A percentile compares a stretch with the other conserved stretches of the same genome.
Evolutionary conservation across 2,113 vertebrate genomes (phyloP).

Genomic region (Elephas maximus): DNA sequence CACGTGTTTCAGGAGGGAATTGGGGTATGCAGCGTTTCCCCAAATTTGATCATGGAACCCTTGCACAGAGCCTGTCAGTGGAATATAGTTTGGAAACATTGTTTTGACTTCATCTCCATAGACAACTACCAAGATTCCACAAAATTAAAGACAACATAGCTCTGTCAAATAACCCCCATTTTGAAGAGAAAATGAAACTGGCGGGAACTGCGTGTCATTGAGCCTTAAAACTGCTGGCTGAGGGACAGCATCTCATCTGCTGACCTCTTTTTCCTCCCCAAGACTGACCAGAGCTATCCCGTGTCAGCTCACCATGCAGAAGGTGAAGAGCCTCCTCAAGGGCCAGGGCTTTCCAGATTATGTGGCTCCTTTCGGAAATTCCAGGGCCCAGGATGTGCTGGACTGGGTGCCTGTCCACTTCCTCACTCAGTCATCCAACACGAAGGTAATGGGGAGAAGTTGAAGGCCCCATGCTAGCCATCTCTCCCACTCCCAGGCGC

Average conservation of each 20-base stretch:
- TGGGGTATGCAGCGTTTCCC: neutral
- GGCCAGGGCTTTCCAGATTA: constrained; percentile 91
- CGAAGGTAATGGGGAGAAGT: constrained; percentile 79
- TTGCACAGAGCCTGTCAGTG: neutral
- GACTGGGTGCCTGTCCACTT: constrained; percentile 93
- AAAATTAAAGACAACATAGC: neutral
- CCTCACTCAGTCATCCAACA: neutral
- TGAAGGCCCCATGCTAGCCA: neutral
- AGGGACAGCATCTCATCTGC: neutral
- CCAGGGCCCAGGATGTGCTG: constrained; percentile 87
- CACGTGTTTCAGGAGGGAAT: neutral
- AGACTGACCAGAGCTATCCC: constrained; percentile 83
- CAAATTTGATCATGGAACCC: neutral
- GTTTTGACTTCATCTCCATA: neutral
- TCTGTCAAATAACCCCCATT: neutral
- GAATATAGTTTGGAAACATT: neutral
- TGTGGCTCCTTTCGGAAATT: constrained; percentile 95
- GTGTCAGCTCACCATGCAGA: constrained; percentile 89
- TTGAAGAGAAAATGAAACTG: neutral
- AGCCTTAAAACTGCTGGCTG: neutral
- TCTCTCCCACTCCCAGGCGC: neutral
- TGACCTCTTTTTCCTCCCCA: neutral
- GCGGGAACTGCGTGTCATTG: neutral
- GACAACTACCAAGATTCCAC: neutral
- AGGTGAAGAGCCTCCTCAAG: constrained; percentile 90